Conservation (phyloP, 1,140 invertebrate species). For the Mylabris phalerata region DNA sequence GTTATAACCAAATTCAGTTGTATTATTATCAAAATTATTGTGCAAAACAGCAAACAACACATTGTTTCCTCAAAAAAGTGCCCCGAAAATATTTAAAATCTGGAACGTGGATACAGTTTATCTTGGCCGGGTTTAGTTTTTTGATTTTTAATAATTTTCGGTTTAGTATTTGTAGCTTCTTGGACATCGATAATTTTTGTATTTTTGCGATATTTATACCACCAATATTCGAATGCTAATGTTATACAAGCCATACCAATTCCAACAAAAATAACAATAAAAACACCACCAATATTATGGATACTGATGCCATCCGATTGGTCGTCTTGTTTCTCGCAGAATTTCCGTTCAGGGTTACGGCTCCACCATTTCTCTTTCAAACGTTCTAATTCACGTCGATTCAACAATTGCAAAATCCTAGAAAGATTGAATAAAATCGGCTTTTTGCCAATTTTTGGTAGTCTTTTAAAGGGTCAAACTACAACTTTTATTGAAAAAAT, state of each 20-base stretch:
- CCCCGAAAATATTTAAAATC: slow-evolving; percentile 2
- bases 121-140: neutral
- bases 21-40: no score
- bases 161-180: slow-evolving; percentile 34
- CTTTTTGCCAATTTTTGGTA: no score
- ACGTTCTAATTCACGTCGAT: slow-evolving; percentile 85
- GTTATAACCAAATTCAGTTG: no score
- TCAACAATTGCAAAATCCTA: slow-evolving; percentile 87
- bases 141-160: neutral
- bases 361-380: slow-evolving; percentile 96
- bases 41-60: no score
- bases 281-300: slow-evolving; percentile 95
- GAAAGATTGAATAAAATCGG: slow-evolving; percentile 14
- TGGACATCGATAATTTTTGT: slow-evolving; percentile 51
- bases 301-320: slow-evolving; percentile 95
- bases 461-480: no score
- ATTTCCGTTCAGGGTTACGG: slow-evolving; percentile 66
- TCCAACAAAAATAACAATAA: slow-evolving; percentile 92
- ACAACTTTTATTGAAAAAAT: no score
- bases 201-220: slow-evolving; percentile 68
- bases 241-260: slow-evolving; percentile 87
- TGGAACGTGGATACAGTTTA: slow-evolving; percentile 13
- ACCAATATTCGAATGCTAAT: slow-evolving; percentile 91
- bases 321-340: slow-evolving; percentile 83
- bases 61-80: no score